Evolutionary conservation across 2,797 vertebrate species (phyloP).

Genomic region (Basileuterus tristriatus): DNA sequence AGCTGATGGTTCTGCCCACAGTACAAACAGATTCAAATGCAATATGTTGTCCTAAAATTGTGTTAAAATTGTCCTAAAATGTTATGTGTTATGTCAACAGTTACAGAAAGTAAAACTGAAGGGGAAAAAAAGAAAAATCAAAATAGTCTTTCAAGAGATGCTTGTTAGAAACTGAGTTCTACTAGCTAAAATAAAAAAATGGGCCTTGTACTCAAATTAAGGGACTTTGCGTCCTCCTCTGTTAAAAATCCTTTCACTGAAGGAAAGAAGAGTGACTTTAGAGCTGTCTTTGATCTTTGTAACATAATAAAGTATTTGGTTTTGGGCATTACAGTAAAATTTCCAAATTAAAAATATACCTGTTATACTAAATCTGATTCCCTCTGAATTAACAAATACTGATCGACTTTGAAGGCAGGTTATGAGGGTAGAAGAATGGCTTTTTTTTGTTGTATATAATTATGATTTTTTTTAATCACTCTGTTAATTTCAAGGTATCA

Average conservation of each 20-base stretch:
- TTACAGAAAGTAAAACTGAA: neutral
- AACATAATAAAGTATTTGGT: neutral
- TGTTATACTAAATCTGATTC: neutral
- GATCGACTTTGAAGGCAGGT: neutral
- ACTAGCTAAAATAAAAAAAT: neutral
- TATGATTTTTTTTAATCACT: neutral
- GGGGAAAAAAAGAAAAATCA: neutral
- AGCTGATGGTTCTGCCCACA: neutral
- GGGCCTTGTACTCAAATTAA: neutral
- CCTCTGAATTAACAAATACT: neutral
- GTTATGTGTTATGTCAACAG: neutral
- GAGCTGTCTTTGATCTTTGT: neutral
- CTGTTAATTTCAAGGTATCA: neutral
- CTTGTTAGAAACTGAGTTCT: neutral
- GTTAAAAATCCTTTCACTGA: neutral
- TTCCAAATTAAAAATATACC: neutral
- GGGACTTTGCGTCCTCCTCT: neutral
- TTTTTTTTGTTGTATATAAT: neutral
- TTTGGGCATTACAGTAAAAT: neutral
- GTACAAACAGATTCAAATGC: fast-evolving
- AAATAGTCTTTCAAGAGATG: neutral
- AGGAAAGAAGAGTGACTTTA: neutral
- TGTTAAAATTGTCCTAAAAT: no score
- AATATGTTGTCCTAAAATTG: neutral
- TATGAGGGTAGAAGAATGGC: fast-evolving